Conservation (phyloP, 2,888 invertebrate genomes). For the Mesochorus sp. region DNA sequence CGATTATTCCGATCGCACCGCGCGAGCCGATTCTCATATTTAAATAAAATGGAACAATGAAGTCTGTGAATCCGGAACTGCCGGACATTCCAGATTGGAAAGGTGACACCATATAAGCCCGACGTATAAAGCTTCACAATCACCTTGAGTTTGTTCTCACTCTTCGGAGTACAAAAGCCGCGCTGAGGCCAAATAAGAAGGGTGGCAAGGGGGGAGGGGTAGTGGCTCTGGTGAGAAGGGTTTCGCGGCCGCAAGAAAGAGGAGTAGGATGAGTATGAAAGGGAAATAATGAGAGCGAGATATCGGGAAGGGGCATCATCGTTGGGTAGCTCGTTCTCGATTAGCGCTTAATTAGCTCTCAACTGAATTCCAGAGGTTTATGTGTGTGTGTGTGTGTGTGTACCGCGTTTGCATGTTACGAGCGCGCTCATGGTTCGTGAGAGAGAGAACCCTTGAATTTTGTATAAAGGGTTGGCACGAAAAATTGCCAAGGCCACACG, state of each 20-base stretch:
- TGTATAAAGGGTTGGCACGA: constrained; percentile 44
- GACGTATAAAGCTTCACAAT: too few relatives aligned
- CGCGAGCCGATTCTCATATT: too few relatives aligned
- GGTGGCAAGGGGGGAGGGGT: background rate
- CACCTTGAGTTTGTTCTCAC: background rate
- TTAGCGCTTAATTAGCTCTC: constrained; percentile 55
- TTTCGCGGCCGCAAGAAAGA: background rate
- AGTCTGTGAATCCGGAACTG: constrained; percentile 30
- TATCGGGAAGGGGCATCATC: background rate
- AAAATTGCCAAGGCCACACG: constrained; percentile 58
- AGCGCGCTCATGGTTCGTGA: background rate
- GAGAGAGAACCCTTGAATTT: constrained; percentile 24
- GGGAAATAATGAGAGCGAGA: background rate
- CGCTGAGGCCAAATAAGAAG: background rate
- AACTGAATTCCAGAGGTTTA: constrained; percentile 44
- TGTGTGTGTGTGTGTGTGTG: too few relatives aligned
- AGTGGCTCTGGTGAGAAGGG: too few relatives aligned
- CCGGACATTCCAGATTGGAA: constrained; percentile 41
- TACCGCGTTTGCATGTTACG: background rate
- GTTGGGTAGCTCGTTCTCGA: constrained; percentile 40
- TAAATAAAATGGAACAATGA: constrained; percentile 23
- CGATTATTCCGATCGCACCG: too few relatives aligned
- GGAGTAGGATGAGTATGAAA: background rate
- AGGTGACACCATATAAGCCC: constrained; percentile 29
- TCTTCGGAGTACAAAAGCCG: background rate